Conservation (phyloP, 2,797 vertebrate genomes). For the Macrochelys suwanniensis region DNA sequence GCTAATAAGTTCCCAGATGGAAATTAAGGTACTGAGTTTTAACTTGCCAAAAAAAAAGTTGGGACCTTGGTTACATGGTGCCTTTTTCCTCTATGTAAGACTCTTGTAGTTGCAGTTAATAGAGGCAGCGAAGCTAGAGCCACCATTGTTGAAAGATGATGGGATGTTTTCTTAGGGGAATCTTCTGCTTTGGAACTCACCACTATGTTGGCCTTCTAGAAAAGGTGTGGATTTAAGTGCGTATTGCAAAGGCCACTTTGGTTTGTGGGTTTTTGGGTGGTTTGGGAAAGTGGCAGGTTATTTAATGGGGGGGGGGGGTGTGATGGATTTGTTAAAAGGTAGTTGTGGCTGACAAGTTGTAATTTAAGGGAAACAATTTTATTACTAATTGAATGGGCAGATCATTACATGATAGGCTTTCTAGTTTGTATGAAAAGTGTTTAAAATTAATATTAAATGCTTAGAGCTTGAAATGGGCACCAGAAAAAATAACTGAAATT, state of each 20-base stretch:
- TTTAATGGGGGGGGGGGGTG: background rate
- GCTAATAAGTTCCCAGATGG: background rate
- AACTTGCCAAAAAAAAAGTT: background rate
- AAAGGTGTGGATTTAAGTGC: background rate
- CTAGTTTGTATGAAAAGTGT: background rate
- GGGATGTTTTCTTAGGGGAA: background rate
- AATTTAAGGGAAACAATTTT: background rate
- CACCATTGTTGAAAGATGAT: background rate
- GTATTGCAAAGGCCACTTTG: accelerated
- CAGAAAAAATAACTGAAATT: background rate
- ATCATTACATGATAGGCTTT: background rate
- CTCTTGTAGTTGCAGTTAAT: background rate
- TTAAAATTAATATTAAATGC: background rate
- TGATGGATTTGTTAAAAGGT: background rate
- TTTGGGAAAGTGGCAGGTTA: background rate
- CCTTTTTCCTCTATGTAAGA: background rate
- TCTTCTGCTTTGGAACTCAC: background rate
- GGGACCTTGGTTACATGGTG: background rate
- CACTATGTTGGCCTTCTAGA: background rate
- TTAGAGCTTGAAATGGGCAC: background rate
- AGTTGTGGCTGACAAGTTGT: background rate
- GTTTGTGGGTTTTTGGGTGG: background rate
- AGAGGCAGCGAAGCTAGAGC: background rate
- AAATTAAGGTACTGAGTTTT: background rate
- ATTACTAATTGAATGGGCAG: background rate